Base-by-base conservation (phyloP, 2,888 invertebrate genomes). In the Pheosia gnoma region DNA sequence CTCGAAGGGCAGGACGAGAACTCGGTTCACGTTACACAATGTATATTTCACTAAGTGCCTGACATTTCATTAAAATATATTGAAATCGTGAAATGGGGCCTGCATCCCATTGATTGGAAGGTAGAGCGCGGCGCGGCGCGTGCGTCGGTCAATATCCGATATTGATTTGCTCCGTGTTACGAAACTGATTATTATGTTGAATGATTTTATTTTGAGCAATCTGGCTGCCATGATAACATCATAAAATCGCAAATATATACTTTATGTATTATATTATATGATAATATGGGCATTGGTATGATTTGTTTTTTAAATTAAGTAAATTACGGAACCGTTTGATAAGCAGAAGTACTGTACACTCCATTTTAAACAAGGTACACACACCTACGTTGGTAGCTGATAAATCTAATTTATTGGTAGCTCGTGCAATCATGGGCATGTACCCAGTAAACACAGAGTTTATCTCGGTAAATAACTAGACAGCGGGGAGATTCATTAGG, bases 31-130 rank as follows among this genome's bases (percentile, higher is more conserved):
- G 78, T 91, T 91, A 79, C 89, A 85, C 87, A 90, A 91, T 85
- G 83, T 84, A 83, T 82, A 86, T 89, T 89, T 87, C 89, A 87
- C 84, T 85, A 86, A 89, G 88, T 89, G 87, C 92, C 25, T 89
- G 91, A 90, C 91, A 92, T 93, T 93, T 92, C 87, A 91, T 91
- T 92, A 89, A 88, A 89, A 88, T 88, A 87, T 90, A 93, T 93
- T 92, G 91, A 87, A 93, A 91, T 93, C 93, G 93, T 92, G 93
- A 91, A 93, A 88, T 86, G 84, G 89, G 81, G 85, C 83, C 84
- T 87, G 89, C 85, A 88, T 91, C 91, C 88, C 83, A 90, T 88
- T 91, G 92, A 93, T 93, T 90, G 90, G 86, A 74, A 85, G 25
- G 25, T 25, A 25, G 25, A 25, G 84, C 80, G 71, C 75, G 73